Base-by-base conservation (phyloP, 2,888 invertebrate species). In the Acleris literana region DNA sequence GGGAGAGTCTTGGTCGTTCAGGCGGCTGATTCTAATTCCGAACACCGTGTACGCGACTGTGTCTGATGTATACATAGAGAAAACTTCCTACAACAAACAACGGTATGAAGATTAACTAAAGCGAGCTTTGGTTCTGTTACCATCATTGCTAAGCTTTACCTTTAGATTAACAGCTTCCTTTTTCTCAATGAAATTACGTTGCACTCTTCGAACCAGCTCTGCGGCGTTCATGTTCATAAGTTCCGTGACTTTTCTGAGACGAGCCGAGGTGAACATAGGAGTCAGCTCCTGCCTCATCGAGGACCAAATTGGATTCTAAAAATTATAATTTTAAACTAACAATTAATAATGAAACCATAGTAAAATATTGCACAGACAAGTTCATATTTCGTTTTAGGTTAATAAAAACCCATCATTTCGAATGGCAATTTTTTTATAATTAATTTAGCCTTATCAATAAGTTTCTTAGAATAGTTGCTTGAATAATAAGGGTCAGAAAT, bases 1-100 rank as follows among this genome's bases (percentile, higher is more conserved):
- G 0, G 90, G 88, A 0, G 88, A 87, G 18, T 76, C 74, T 9
- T 80, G 72, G 44, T 84, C 83, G 44, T 81, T 85, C 3, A 90
- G 76, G 1, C 76, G 81, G 68, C 87, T 88, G 49, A 84, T 79
- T 52, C 85, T 76, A 17, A 90, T 75, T 0, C 90, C 90, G 22
- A 90, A 90, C 13, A 84, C 87, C 0, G 79, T 84, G 49, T 80
- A 88, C 0, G 83, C 88, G 3, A 90, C 85, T 0, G 88, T 89
- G 65, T 90, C 89, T 0, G 89, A 88, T 1, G 90, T 71, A 71
- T 88, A 90, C 88, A 89, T 88, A 0, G 87, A 84, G 72, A 88
- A 88, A 39, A 89, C 51, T 65, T 84, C 81, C 89, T 90, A 54
- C 53, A 25, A 49, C 22, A 7, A 17, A 17, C 17, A 46, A 46